Percentiles rank a stretch among this genome's conserved stretches.
Evolutionary conservation across 2,888 invertebrate genomes (phyloP).

Genomic region (Scrobipalpa atriplicella): DNA sequence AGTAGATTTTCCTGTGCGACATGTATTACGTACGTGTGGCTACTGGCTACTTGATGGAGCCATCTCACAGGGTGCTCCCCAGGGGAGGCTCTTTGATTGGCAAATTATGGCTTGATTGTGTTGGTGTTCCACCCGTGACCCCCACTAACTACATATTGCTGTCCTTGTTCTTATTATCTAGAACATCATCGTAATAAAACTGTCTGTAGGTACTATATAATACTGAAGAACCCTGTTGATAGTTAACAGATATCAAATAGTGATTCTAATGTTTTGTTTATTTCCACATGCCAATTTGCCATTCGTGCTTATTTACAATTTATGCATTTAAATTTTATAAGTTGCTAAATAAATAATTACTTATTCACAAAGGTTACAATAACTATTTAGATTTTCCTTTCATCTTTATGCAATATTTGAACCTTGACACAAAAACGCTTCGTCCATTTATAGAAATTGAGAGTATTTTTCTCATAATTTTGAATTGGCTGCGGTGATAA

Average conservation of each 20-base stretch:
- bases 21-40: constrained; percentile 24
- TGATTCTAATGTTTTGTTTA: background rate
- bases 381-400: constrained; percentile 72
- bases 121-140: constrained; percentile 27
- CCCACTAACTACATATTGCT: background rate
- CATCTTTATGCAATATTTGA: constrained; percentile 64
- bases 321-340: constrained; percentile 53
- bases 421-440: constrained; percentile 72
- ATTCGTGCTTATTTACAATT: constrained; percentile 37
- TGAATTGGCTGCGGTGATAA: background rate
- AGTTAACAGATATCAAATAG: background rate
- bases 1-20: constrained; percentile 46
- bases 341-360: constrained; percentile 56
- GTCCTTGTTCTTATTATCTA: constrained; percentile 9
- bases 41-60: constrained; percentile 28
- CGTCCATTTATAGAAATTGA: constrained; percentile 63
- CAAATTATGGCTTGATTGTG: constrained; percentile 39
- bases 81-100: constrained; percentile 37
- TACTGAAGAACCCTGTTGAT: too few relatives aligned
- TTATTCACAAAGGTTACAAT: constrained; percentile 64
- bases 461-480: constrained; percentile 44
- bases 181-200: constrained; percentile 1
- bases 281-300: background rate
- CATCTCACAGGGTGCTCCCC: constrained; percentile 33
- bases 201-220: background rate